These are phyloP conservation scores for Plectrocnemia conspersa DNA, from an alignment of 1,140 invertebrate species.

Conservation along the genomic window DNA sequence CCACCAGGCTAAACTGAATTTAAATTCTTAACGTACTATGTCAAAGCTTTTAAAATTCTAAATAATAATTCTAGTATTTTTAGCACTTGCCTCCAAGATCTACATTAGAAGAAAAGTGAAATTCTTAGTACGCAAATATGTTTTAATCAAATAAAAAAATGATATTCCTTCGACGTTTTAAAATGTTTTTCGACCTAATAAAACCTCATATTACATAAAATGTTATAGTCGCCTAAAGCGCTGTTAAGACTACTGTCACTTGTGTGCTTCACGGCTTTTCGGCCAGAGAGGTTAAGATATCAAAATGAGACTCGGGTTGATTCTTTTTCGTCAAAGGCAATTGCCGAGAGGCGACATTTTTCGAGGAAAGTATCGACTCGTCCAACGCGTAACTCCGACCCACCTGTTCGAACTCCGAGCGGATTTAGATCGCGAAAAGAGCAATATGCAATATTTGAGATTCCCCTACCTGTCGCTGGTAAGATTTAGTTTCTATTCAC, in stretches of 20 bases:
- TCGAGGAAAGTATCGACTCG: conserved; percentile 24
- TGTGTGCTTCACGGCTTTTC: background rate
- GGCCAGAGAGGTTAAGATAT: background rate
- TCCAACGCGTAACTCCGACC: conserved; percentile 12
- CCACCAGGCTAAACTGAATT: no score
- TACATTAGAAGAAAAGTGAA: no score
- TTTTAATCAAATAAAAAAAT: background rate
- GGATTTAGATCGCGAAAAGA: conserved; percentile 17
- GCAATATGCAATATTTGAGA: conserved; percentile 27
- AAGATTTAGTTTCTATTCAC: background rate
- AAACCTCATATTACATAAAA: background rate
- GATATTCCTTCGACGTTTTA: background rate
- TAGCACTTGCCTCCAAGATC: no score
- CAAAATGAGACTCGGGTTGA: conserved; percentile 21
- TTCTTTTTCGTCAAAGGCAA: conserved; percentile 21
- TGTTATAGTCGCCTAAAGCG: background rate
- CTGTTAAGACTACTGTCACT: background rate
- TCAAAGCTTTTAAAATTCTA: no score
- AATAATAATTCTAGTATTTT: no score
- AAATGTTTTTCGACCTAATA: background rate
- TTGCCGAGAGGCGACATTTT: conserved; percentile 26
- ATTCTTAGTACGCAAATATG: no score
- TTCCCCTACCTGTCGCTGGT: conserved; percentile 24
- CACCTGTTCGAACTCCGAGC: background rate
- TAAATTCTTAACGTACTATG: no score